phyloP scores from a whole-genome alignment of 2,888 invertebrate species.

The Shargacucullia verbasci region DNA sequence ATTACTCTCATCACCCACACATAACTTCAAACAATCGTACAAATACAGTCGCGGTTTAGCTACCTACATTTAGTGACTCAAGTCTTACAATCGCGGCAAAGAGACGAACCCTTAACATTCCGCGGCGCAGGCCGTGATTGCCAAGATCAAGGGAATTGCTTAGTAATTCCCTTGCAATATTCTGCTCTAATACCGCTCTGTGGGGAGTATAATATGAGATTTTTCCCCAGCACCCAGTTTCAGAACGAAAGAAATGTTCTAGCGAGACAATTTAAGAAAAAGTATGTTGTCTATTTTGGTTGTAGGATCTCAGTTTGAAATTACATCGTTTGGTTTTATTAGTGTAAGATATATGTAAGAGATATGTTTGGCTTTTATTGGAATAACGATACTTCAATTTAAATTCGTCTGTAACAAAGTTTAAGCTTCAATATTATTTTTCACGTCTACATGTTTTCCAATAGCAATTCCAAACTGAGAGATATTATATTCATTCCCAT shows the following conservation, averaged over 20 bases:
- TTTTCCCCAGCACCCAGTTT: slow-evolving; percentile 33
- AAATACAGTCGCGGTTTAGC: no score
- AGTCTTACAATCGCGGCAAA: not conserved
- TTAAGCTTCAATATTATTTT: no score
- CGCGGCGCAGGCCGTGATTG: slow-evolving; percentile 55
- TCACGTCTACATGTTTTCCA: no score
- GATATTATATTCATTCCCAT: no score
- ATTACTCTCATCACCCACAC: no score
- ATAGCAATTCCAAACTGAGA: no score
- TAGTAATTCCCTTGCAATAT: slow-evolving; percentile 66
- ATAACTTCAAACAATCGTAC: no score
- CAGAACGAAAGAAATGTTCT: slow-evolving; percentile 23
- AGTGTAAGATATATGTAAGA: not conserved
- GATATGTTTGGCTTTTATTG: not conserved
- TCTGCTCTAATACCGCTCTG: slow-evolving; percentile 56
- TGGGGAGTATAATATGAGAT: slow-evolving; percentile 54
- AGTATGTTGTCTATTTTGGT: slow-evolving; percentile 17
- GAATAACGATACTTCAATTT: not conserved
- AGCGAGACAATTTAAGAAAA: slow-evolving; percentile 28
- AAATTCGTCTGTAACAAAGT: not conserved
- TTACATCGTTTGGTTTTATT: slow-evolving; percentile 4
- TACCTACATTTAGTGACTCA: no score
- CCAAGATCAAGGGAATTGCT: slow-evolving; percentile 64
- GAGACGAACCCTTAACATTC: slow-evolving; percentile 46
- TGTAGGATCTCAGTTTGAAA: slow-evolving; percentile 8